Evolutionary conservation across 1,140 invertebrate genomes (phyloP), one percentile per base, ranked within the genome.

Genomic region (Zaprionus gabonicus): DNA sequence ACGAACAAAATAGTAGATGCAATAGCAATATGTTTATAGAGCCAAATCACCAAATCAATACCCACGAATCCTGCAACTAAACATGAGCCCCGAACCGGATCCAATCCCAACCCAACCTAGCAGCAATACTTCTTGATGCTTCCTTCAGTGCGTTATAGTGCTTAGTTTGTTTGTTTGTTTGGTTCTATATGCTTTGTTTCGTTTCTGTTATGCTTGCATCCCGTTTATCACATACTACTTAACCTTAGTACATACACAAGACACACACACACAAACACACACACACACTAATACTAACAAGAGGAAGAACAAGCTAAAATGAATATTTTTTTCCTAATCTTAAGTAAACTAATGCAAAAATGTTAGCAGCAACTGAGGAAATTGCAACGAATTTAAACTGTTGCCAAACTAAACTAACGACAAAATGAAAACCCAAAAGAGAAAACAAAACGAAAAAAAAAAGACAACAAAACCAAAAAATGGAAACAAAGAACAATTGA

Each of bases 301-400:
- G 34, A 68, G 56, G 12, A 53, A 53, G 20, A 67, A 57, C n/a
- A 20, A 55, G 76, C 59, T 60, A 56, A 69, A 76, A 63, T 51
- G 53, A 67, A 72, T 72, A 79, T 88, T 88, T 90, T 88, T 88
- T 88, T 77, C 82, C 34, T 88, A 90, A 76, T 71, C 66, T 76
- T 88, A 88, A 88, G 84, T 90, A 88, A 88, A 88, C 71, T 74
- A 88, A 88, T 88, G 78, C 73, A 9, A 71, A 71, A 64, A 78
- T 87, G 78, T 87, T 87, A 88, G 84, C 84, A 88, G 75, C 83
- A 87, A 87, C 80, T 88, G 84, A 86, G 80, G 85, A 88, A 81
- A 88, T 81, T 88, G 84, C 84, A 88, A 88, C 84, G 84, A 88
- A 88, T 88, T 88, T 88, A 88, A 88, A 81, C 72, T 88, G 84